A percentile compares a stretch with the other conserved stretches of the same genome.
These are phyloP conservation scores for Nomada fabriciana DNA, from an alignment of 2,888 invertebrate species.

Conservation along the genomic window DNA sequence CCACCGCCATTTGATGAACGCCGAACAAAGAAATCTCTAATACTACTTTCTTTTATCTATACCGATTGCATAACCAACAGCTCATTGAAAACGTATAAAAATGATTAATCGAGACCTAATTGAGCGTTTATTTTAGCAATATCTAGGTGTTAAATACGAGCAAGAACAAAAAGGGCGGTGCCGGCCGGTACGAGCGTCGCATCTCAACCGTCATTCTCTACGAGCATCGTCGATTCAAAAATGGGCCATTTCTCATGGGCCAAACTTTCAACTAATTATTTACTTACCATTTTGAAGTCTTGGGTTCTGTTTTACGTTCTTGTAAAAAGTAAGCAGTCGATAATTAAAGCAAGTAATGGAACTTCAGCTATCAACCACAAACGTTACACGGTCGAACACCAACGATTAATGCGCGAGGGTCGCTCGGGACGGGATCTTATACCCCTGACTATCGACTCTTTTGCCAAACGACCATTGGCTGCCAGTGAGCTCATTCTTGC, in stretches of 20 bases:
- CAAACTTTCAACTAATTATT: neutral
- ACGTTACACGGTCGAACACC: constrained; percentile 29
- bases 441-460: constrained; percentile 54
- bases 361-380: constrained; percentile 59
- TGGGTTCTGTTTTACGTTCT: constrained; percentile 25
- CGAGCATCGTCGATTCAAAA: neutral
- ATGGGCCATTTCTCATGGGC: neutral
- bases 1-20: constrained; percentile 23
- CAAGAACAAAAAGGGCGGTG: constrained; percentile 56
- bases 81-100: neutral
- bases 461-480: constrained; percentile 47
- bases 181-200: constrained; percentile 57
- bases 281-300: constrained; percentile 64
- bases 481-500: constrained; percentile 35
- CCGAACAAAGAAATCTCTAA: constrained; percentile 31
- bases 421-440: constrained; percentile 52
- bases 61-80: neutral
- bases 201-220: neutral
- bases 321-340: constrained; percentile 44
- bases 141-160: constrained; percentile 1
- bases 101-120: neutral
- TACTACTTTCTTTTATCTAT: neutral
- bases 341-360: constrained; percentile 68
- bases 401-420: constrained; percentile 65
- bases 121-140: constrained; percentile 1